Evolutionary conservation across 2,888 invertebrate genomes (phyloP).

Genomic region (Chrysomela aeneicollis): DNA sequence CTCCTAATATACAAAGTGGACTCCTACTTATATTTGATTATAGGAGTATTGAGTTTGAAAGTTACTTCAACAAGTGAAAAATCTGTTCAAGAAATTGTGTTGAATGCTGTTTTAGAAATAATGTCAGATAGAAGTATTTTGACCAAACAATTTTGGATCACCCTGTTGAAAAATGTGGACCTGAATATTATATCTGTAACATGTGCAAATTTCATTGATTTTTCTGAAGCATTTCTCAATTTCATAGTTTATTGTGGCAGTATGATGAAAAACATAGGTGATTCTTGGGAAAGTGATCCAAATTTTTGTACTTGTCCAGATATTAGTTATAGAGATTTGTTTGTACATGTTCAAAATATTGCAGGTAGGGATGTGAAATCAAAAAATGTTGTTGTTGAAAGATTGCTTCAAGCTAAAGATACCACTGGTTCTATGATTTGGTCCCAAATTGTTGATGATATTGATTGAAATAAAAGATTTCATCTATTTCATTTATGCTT

Average conservation of each 20-base stretch:
- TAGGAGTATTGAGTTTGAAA: conserved; percentile 50
- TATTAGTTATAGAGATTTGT: conserved; percentile 64
- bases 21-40: conserved; percentile 51
- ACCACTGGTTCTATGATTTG: conserved; percentile 60
- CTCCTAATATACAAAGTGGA: conserved; percentile 57
- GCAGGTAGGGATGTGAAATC: conserved; percentile 57
- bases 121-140: conserved; percentile 55
- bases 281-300: conserved; percentile 57
- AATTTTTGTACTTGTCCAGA: conserved; percentile 56
- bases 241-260: conserved; percentile 62
- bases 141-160: conserved; percentile 57
- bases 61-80: conserved; percentile 37
- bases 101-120: conserved; percentile 52
- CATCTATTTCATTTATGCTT: not conserved
- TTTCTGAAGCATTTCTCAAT: conserved; percentile 60
- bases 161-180: conserved; percentile 54
- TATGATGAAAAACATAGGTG: conserved; percentile 58
- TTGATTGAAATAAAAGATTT: conserved; percentile 6
- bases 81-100: conserved; percentile 49
- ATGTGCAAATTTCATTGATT: conserved; percentile 54
- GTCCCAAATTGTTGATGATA: conserved; percentile 46
- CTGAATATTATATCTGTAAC: conserved; percentile 52
- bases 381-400: conserved; percentile 60
- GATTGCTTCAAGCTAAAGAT: conserved; percentile 61
- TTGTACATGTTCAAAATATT: conserved; percentile 60